A percentile compares a stretch with the other conserved stretches of the same genome.
Evolutionary conservation across 2,888 invertebrate species (phyloP).

Genomic region (Petrolisthes cinctipes): DNA sequence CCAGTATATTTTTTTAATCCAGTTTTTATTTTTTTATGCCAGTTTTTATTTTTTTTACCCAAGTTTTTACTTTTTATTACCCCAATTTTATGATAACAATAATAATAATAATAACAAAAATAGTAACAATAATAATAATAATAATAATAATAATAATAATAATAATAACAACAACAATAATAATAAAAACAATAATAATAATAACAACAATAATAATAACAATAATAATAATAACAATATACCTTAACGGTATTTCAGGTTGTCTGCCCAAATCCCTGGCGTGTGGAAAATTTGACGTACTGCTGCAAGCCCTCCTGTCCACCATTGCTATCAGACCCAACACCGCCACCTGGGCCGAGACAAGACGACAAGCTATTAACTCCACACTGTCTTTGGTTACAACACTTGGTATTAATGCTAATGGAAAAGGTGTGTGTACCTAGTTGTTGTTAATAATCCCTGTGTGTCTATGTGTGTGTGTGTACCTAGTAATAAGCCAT

Average conservation of each 20-base stretch:
- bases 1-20: too few relatives aligned
- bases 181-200: too few relatives aligned
- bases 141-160: too few relatives aligned
- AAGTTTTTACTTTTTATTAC: too few relatives aligned
- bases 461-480: too few relatives aligned
- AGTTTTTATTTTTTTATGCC: neutral
- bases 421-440: slow-evolving; percentile 41
- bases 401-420: slow-evolving; percentile 46
- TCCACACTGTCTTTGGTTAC: slow-evolving; percentile 31
- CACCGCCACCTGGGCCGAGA: slow-evolving; percentile 53
- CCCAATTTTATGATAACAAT: too few relatives aligned
- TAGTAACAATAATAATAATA: too few relatives aligned
- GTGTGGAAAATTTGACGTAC: slow-evolving; percentile 38
- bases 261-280: slow-evolving; percentile 45
- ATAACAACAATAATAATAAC: too few relatives aligned
- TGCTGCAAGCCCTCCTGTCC: slow-evolving; percentile 46
- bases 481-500: slow-evolving; percentile 40
- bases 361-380: slow-evolving; percentile 52
- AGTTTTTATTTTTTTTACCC: too few relatives aligned
- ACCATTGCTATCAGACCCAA: slow-evolving; percentile 44
- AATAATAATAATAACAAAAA: too few relatives aligned
- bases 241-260: slow-evolving; percentile 14
- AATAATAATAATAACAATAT: too few relatives aligned
- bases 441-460: neutral
- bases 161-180: neutral